Evolutionary conservation across 2,888 invertebrate genomes (phyloP).

Genomic region (Cryptus viduatorius): DNA sequence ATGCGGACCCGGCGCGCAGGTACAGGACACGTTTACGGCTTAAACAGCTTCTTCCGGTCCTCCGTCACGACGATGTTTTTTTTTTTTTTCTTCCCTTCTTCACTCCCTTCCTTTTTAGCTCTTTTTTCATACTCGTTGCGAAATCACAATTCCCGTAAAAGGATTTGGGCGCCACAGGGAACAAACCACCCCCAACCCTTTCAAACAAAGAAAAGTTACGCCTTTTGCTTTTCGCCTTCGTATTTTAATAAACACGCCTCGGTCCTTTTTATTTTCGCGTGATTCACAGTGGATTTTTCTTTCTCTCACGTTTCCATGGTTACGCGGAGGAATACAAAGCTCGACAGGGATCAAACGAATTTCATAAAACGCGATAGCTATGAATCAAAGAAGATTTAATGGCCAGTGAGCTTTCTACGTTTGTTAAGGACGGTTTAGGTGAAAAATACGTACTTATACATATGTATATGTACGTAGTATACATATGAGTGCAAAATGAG

Average conservation of each 20-base stretch:
- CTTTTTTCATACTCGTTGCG: slow-evolving; percentile 29
- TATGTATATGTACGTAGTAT: no score
- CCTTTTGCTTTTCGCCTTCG: slow-evolving; percentile 1
- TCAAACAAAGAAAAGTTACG: neutral
- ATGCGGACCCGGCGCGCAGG: slow-evolving; percentile 53
- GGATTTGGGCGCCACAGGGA: slow-evolving; percentile 6
- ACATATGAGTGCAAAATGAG: neutral
- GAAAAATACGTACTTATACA: no score
- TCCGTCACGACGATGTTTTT: slow-evolving; percentile 63
- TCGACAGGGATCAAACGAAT: slow-evolving; percentile 47
- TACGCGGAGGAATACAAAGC: neutral
- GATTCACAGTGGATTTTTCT: neutral
- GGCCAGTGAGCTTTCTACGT: neutral
- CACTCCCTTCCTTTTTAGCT: neutral
- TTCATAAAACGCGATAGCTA: slow-evolving; percentile 13
- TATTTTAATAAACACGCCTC: slow-evolving; percentile 8
- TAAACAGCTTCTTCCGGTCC: slow-evolving; percentile 71
- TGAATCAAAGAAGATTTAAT: neutral
- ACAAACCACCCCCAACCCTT: neutral
- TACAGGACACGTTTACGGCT: slow-evolving; percentile 75
- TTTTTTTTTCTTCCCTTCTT: neutral
- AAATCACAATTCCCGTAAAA: slow-evolving; percentile 42
- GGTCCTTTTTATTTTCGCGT: neutral
- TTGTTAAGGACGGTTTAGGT: no score
- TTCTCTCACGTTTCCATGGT: neutral